Percentiles rank a stretch among this genome's conserved stretches.
Conservation (phyloP, 2,888 invertebrate species). For the Bimastos eiseni region DNA sequence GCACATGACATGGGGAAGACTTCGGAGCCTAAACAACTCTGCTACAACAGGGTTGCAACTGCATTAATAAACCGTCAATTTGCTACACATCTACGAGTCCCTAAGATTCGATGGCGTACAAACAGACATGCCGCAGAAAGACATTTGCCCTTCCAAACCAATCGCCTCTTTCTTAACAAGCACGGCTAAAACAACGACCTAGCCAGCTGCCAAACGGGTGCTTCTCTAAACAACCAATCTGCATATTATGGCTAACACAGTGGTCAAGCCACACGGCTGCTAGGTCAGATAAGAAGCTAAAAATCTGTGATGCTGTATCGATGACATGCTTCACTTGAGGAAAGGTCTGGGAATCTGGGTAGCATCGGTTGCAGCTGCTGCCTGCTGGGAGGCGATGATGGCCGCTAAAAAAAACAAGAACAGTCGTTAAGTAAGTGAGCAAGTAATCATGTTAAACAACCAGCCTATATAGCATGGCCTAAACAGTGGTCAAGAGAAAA, state of each 20-base stretch:
- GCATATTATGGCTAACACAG: neutral
- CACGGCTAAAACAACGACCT: neutral
- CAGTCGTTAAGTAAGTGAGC: neutral
- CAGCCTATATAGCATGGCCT: too few species aligned
- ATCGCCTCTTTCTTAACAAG: neutral
- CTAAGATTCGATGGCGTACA: neutral
- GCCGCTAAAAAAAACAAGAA: slow-evolving; percentile 27
- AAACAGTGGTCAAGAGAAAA: too few species aligned
- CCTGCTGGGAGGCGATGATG: slow-evolving; percentile 31
- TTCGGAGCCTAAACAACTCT: neutral
- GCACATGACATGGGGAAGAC: slow-evolving; percentile 13
- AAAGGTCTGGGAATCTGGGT: slow-evolving; percentile 33
- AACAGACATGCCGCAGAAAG: neutral
- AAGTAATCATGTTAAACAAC: too few species aligned
- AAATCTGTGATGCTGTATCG: neutral
- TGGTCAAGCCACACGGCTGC: neutral
- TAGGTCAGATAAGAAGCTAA: neutral
- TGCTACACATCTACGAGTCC: neutral
- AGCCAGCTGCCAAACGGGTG: neutral
- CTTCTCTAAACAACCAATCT: neutral
- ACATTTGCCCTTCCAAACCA: neutral
- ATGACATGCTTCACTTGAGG: neutral
- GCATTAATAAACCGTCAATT: neutral
- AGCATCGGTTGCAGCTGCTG: slow-evolving; percentile 24
- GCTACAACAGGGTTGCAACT: neutral